Base-by-base conservation (phyloP, 2,113 vertebrate species). In the Pipa parva region DNA sequence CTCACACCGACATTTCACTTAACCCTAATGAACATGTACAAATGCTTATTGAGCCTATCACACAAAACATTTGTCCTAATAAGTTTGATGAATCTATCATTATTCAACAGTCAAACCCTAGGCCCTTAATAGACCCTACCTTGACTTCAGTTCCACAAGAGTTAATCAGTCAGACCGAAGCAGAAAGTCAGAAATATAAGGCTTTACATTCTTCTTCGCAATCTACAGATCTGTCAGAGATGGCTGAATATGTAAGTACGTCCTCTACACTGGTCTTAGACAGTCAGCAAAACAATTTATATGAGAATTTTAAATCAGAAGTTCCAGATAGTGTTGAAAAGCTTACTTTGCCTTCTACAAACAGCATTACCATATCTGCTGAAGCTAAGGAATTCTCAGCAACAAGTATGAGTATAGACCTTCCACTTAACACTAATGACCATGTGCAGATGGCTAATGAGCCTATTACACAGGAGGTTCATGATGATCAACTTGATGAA, bases 251-350 rank as follows among this genome's bases (percentile, higher is more conserved):
- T n/a, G 59, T 60, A 49, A 37, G 24, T 29, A 17, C 20, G 29
- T 70, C 75, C 42, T 54, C 57, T 63, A 63, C 27, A 13, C 48
- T 66, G 21, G 45, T 60, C 55, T 73, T 74, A 63, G 51, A 54
- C 55, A 71, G 71, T 27, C 71, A 77, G 61, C 9, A 70, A 72
- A 76, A 63, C 55, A 73, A 75, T 28, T 71, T 54, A 63, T 28
- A 61, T 54, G 76, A 70, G 55, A 69, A 57, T 60, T 63, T 21
- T 11, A 20, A 22, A 13, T 21, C 21, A 8, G 46, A 49, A 20
- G 7, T 3, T 49, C 18, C 20, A 2, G 46, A 49, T 12, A 18
- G 15, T 21, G 46, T n/a, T 7, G 48, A 54, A 46, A 45, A 37
- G 9, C 49, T n/a, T 2, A 31, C 48, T 46, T 45, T 26, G 8